phyloP scores from a whole-genome alignment of 1,140 invertebrate genomes.

The Sipha flava region DNA sequence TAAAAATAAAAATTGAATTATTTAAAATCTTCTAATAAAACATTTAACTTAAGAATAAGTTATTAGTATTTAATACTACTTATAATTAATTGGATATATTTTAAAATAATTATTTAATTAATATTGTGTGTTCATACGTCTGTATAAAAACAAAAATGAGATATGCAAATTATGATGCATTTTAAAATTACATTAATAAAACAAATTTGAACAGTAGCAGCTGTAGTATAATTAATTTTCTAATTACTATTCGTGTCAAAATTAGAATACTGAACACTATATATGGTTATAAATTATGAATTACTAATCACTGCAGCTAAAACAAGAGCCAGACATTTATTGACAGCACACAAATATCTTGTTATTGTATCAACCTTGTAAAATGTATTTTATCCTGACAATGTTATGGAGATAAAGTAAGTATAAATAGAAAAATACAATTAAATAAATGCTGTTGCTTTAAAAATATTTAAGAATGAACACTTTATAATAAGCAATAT shows the following conservation, averaged over 20 bases:
- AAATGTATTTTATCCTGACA: not conserved
- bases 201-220: not conserved
- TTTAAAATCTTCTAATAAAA: too few species aligned
- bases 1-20: too few species aligned
- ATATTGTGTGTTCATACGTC: too few species aligned
- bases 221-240: not conserved
- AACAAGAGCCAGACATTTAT: not conserved
- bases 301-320: not conserved
- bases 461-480: too few species aligned
- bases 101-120: too few species aligned
- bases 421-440: not conserved
- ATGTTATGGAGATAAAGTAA: not conserved
- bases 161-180: too few species aligned
- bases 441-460: not conserved
- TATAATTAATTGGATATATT: too few species aligned
- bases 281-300: not conserved
- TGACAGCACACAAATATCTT: not conserved
- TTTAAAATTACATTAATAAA: too few species aligned
- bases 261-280: not conserved
- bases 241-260: not conserved
- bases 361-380: not conserved
- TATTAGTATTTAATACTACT: too few species aligned
- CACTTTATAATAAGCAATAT: not conserved
- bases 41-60: too few species aligned
- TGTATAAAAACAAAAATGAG: too few species aligned